Base-by-base conservation (phyloP, 2,113 vertebrate species). In the Peromyscus maniculatus region DNA sequence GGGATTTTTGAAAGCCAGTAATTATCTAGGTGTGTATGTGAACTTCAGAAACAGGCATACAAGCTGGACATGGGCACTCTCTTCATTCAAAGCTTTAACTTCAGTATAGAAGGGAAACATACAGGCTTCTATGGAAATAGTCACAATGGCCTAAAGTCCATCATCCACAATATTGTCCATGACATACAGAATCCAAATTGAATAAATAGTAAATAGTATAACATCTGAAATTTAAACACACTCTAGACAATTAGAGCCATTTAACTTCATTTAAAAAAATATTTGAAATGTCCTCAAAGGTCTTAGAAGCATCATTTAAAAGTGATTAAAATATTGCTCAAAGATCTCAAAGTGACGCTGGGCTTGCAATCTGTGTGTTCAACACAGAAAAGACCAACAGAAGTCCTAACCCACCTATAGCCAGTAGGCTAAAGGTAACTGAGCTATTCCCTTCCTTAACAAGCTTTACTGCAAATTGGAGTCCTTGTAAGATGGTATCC, bases 211-310 rank as follows among this genome's bases (percentile, higher is more conserved):
- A 88, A 55, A 57, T 39, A 72, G 16, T 22, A 57, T 19, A 39
- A 87, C 0, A n/a, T 28, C 52, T 86, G 78, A 87, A n/a, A 93
- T 89, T 95, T 59, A 79, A 93, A 46, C 11, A 8, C 33, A 75
- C 17, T 52, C 11, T 31, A 77, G 62, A n/a, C 2, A 87, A 77
- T 79, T 91, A 5, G 1, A 71, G 87, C 86, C 46, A 79, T 82
- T 96, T 92, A 89, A 93, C 4, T 88, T 93, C 33, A 93, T 75
- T 59, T 84, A 36, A 69, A 69, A 89, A 21, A 97, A 55, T 55
- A 13, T 55, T 55, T 55, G 94, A 69, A 96, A 90, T 94, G 88
- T 94, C 0, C 24, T 71, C 36, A 77, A 88, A 67, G 36, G 39
- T 4, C 10, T 86, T 92, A 80, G 5, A 72, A 66, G 80, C 3